phyloP scores from a whole-genome alignment of 1,140 invertebrate species.

The Pantala flavescens region DNA sequence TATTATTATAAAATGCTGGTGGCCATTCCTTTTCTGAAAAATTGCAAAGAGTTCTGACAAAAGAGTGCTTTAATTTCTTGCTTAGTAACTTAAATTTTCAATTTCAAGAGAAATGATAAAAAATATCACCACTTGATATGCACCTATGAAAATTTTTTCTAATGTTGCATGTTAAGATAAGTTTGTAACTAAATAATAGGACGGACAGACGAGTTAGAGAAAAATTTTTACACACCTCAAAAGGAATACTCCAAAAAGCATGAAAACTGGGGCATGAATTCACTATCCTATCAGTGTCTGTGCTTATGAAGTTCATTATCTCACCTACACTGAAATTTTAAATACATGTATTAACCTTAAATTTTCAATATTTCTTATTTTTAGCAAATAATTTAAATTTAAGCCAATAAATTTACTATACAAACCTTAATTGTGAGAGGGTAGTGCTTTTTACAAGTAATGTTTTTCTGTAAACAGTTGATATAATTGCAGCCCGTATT shows the following conservation, averaged over 20 bases:
- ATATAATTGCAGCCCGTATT: constrained; percentile 72
- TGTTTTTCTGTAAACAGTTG: constrained; percentile 78
- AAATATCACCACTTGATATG: too few relatives aligned
- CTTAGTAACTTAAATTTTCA: too few relatives aligned
- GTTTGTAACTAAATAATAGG: too few relatives aligned
- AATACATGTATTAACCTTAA: constrained; percentile 13
- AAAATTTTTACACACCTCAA: constrained; percentile 51
- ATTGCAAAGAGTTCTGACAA: too few relatives aligned
- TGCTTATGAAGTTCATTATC: constrained; percentile 94
- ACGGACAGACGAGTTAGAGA: too few relatives aligned
- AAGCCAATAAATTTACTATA: constrained; percentile 13
- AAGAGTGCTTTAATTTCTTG: too few relatives aligned
- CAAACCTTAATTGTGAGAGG: constrained; percentile 33
- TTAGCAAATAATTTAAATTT: constrained; percentile 23
- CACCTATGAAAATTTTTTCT: too few relatives aligned
- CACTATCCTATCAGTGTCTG: constrained; percentile 87
- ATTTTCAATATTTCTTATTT: constrained; percentile 11
- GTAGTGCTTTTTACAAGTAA: constrained; percentile 43
- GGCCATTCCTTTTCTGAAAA: too few relatives aligned
- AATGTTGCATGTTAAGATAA: too few relatives aligned
- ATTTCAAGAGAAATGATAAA: too few relatives aligned
- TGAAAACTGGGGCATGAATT: constrained; percentile 95
- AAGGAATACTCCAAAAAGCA: constrained; percentile 90
- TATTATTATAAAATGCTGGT: too few relatives aligned
- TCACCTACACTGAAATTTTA: constrained; percentile 68